phyloP scores from a whole-genome alignment of 2,113 vertebrate species.

The Atlantisia rogersi region DNA sequence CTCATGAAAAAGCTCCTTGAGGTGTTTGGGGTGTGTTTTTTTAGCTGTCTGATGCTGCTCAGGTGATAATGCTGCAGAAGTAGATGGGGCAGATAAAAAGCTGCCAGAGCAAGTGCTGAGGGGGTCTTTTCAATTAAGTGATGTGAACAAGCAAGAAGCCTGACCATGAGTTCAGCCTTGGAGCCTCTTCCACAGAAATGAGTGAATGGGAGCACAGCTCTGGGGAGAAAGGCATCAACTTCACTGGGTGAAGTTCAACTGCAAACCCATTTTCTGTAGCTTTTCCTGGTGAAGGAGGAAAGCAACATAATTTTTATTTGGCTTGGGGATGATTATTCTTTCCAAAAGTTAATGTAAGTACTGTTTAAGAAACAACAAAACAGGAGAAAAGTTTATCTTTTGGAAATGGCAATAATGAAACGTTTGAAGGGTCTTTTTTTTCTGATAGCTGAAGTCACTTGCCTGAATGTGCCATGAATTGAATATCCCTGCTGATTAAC shows the following conservation, averaged over 20 bases:
- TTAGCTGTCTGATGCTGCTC: background rate
- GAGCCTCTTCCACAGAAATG: background rate
- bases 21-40: background rate
- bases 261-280: background rate
- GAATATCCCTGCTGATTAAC: conserved; percentile 26
- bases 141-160: background rate
- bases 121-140: background rate
- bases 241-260: background rate
- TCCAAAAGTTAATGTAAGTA: background rate
- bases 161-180: background rate
- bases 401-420: background rate
- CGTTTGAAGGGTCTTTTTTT: background rate
- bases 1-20: background rate
- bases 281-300: background rate
- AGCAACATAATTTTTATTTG: background rate
- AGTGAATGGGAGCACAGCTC: background rate
- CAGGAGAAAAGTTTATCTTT: background rate
- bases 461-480: background rate
- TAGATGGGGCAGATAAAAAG: background rate
- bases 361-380: background rate
- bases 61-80: background rate
- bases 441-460: background rate
- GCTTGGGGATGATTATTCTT: background rate
- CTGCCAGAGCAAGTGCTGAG: background rate
- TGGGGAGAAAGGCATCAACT: background rate